phyloP scores from a whole-genome alignment of 53 echinoderm and acorn worm genomes.

The Paelopatides confundens region DNA sequence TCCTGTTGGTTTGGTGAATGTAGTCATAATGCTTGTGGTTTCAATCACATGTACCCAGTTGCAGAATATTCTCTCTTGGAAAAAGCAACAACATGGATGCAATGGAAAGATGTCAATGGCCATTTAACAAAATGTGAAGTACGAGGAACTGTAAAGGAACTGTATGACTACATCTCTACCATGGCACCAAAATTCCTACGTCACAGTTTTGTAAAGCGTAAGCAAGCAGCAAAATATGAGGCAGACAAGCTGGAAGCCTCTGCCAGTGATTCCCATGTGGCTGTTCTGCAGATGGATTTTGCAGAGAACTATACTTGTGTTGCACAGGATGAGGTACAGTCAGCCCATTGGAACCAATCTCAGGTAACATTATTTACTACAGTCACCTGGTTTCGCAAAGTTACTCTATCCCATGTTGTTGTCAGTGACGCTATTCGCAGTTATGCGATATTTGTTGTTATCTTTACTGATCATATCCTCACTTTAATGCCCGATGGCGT shows the following conservation, averaged over 20 bases:
- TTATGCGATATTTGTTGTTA: background rate
- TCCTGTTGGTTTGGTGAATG: constrained; percentile 25
- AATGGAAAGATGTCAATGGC: constrained; percentile 10
- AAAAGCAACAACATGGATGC: constrained; percentile 1
- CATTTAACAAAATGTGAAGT: constrained; percentile 8
- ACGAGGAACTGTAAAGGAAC: background rate
- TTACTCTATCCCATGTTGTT: constrained; percentile 1
- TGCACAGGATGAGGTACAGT: constrained; percentile 7
- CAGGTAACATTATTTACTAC: constrained; percentile 14
- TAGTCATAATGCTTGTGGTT: constrained; percentile 14
- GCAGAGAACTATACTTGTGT: constrained; percentile 5
- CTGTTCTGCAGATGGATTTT: constrained; percentile 23
- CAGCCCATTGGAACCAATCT: constrained; percentile 15
- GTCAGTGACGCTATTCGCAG: background rate
- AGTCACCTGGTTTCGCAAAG: background rate
- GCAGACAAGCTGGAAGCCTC: background rate
- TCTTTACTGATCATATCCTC: constrained; percentile 3
- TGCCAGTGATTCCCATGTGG: background rate
- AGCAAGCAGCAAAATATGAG: constrained; percentile 3
- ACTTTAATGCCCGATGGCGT: background rate
- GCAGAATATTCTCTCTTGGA: background rate
- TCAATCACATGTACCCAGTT: constrained; percentile 1
- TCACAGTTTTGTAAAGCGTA: background rate
- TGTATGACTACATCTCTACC: constrained; percentile 16
- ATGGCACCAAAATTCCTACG: background rate